phyloP scores from a whole-genome alignment of 2,113 vertebrate genomes.

The Falco punctatus region DNA sequence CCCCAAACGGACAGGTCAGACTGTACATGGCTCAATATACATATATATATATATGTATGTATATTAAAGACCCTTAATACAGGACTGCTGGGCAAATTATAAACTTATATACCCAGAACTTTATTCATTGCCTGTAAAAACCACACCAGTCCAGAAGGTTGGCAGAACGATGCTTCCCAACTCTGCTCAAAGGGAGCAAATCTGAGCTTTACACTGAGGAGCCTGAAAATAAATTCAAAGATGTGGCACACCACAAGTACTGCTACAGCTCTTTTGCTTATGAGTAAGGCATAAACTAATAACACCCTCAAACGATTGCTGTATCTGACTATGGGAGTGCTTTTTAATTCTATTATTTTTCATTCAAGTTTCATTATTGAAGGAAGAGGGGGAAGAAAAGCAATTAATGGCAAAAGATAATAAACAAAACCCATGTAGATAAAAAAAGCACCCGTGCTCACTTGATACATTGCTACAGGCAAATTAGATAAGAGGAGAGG shows the following conservation, averaged over 20 bases:
- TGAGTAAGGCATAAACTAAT: background rate
- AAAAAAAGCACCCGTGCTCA: background rate
- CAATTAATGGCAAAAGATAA: slow-evolving; percentile 20
- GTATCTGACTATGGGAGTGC: background rate
- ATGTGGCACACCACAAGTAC: background rate
- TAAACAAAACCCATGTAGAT: background rate
- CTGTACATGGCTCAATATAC: background rate
- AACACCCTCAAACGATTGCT: background rate
- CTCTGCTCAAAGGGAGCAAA: background rate
- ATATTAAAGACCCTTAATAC: background rate
- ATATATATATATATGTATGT: too few relatives aligned
- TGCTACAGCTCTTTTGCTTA: background rate
- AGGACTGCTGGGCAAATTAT: background rate
- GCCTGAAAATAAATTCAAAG: background rate
- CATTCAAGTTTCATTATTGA: background rate
- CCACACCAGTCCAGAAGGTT: background rate
- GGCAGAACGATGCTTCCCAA: background rate
- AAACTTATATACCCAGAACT: background rate
- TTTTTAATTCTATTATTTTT: background rate
- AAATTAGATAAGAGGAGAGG: background rate
- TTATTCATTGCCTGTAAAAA: background rate
- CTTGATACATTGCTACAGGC: background rate
- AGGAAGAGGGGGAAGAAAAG: background rate
- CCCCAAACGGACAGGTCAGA: background rate
- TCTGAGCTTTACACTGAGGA: background rate